Evolutionary conservation across 2,113 vertebrate species (phyloP).

Genomic region (Drymodes brunneopygia): DNA sequence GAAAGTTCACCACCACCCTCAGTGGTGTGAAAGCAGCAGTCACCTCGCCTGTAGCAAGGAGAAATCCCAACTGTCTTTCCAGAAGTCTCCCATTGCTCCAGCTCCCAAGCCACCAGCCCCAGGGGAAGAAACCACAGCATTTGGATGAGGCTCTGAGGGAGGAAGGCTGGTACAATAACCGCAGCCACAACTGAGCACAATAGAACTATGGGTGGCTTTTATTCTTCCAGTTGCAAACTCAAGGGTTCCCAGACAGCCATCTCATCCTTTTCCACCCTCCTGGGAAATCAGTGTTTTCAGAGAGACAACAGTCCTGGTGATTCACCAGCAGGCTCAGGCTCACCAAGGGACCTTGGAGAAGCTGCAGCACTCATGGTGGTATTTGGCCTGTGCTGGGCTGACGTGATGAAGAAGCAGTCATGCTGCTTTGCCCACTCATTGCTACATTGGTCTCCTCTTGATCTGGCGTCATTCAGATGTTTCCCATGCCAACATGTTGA

Average conservation of each 20-base stretch:
- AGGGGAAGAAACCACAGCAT: not conserved
- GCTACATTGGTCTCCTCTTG: not conserved
- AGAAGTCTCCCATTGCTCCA: not conserved
- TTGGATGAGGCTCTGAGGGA: not conserved
- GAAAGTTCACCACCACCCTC: not conserved
- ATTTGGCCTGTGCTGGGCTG: not conserved
- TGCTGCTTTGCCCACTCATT: not conserved
- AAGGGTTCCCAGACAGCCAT: not conserved
- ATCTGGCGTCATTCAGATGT: not conserved
- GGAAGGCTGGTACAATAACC: not conserved
- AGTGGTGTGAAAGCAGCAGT: not conserved
- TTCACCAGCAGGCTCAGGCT: not conserved
- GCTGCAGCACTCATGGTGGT: not conserved
- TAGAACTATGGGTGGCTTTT: not conserved
- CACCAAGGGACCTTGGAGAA: not conserved
- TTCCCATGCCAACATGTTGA: not conserved
- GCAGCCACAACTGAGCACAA: not conserved
- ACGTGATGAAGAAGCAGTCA: not conserved
- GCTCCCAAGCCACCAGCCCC: not conserved
- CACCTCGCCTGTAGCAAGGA: rapidly evolving
- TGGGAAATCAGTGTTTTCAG: not conserved
- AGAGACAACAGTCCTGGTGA: not conserved
- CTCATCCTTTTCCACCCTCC: not conserved
- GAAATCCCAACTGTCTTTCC: not conserved
- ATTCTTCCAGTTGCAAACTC: not conserved